Base-by-base conservation (phyloP, 2,113 vertebrate genomes). In the Archocentrus centrarchus region DNA sequence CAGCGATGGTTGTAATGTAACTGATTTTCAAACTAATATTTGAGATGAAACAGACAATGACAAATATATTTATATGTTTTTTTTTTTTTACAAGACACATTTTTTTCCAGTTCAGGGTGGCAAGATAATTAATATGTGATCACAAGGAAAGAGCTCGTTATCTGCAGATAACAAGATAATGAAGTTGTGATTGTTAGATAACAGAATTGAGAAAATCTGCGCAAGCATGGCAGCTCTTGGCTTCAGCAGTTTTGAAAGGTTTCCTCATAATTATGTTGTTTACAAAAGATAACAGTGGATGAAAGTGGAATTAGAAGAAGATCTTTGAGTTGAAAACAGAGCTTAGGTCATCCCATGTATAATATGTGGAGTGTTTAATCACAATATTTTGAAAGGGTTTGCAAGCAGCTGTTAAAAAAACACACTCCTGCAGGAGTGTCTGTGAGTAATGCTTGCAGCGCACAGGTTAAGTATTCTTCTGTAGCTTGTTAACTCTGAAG, bases 81-180 rank as follows among this genome's bases (percentile, higher is more conserved):
- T 39, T 63, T 63, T 59, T 27, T 62, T 50, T 59, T 3, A 17
- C 30, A 80, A 82, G 68, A 70, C 77, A 77, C 18, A 75, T 60
- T 68, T 32, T 84, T 80, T 84, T 27, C 62, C 81, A 86, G 90
- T 84, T 87, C 2, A 30, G 50, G 64, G 73, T 88, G 86, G 79
- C 76, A 83, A 77, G 75, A 88, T 86, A 81, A 92, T 88, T 75
- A 85, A 80, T 61, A 79, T 86, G 61, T 68, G 82, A 81, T 87
- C 82, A 83, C 58, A 55, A 77, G 68, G 61, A 81, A 81, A 80
- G 44, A 62, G 82, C 78, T 84, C 32, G 66, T 73, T 85, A 84
- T 82, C 68, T 70, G 37, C 22, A 80, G 89, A 91, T 86, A 85
- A 89, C 85, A 82, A 82, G 79, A 86, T 90, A 84, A 93, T 91